phyloP scores from a whole-genome alignment of 2,797 vertebrate genomes.

The Poecilia wingei region DNA sequence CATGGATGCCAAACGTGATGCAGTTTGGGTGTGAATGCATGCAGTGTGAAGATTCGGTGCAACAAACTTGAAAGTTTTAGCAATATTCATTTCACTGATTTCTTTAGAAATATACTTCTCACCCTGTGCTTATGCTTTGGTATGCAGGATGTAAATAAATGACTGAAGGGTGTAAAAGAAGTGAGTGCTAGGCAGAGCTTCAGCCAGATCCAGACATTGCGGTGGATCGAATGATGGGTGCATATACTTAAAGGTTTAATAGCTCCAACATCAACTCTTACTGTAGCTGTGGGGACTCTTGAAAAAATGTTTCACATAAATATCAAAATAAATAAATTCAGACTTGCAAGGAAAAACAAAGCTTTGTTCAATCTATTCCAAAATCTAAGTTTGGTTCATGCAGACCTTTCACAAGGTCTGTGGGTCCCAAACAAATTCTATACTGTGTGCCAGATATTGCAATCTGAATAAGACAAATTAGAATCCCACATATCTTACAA shows the following conservation, averaged over 20 bases:
- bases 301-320: not conserved
- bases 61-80: not conserved
- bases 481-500: not conserved
- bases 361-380: not conserved
- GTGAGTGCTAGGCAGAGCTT: not conserved
- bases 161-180: not conserved
- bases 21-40: not conserved
- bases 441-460: not conserved
- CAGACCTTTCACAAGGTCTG: not conserved
- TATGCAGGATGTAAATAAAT: not conserved
- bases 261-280: not conserved
- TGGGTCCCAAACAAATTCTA: not conserved
- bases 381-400: not conserved
- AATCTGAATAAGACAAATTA: not conserved
- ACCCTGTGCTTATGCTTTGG: not conserved
- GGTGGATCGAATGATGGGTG: not conserved
- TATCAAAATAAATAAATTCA: not conserved
- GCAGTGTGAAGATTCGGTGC: not conserved
- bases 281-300: not conserved
- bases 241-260: not conserved
- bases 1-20: not conserved
- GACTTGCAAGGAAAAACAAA: not conserved
- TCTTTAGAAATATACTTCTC: not conserved
- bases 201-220: not conserved
- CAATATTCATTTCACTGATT: not conserved